Evolutionary conservation across 2,888 invertebrate species (phyloP), one percentile per base, ranked within the genome.

Genomic region (Idaea straminata): DNA sequence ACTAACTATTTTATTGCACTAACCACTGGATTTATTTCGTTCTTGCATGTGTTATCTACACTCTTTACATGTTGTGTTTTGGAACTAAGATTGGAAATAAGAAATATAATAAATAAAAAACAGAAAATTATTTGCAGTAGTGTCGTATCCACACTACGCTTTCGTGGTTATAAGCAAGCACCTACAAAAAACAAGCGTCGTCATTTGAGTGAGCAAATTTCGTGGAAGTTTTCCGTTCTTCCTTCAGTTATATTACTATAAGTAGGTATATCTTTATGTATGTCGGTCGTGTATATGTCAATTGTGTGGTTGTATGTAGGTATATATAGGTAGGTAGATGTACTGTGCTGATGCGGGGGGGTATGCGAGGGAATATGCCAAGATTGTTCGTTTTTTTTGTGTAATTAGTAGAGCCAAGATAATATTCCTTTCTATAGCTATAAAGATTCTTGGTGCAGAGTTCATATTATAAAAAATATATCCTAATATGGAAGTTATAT

Each of bases 131-230:
- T 83, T 82, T 81, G 83, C 67, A 6, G 59, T 6, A 47, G 7
- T 2, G 72, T 68, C 84, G 2, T 78, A 84, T 92, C 92, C 88
- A 81, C 65, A 65, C 57, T 66, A 76, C 69, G 57, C 83, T 75
- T 70, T 66, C 83, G 71, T 72, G 66, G 81, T 88, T 87, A 90
- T 88, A 87, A 89, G 86, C 84, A 84, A 84, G 85, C 84, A 89
- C 87, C 88, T 88, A 88, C 84, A 91, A 92, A 91, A 92, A 92
- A 91, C 89, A 90, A 91, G 91, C 91, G 88, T 85, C 85, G 92
- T 92, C 91, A 91, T 92, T 92, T 92, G 86, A 86, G 86, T 85
- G 89, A 87, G 86, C 91, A 91, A 92, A 92, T 92, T 91, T 90
- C 78, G 89, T 83, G 91, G 91, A 92, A 92, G 90, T 91, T 91